A percentile compares a stretch with the other conserved stretches of the same genome.
These are phyloP conservation scores for Aphelenchoides avenae DNA, from an alignment of 1,140 invertebrate species.

Conservation along the genomic window DNA sequence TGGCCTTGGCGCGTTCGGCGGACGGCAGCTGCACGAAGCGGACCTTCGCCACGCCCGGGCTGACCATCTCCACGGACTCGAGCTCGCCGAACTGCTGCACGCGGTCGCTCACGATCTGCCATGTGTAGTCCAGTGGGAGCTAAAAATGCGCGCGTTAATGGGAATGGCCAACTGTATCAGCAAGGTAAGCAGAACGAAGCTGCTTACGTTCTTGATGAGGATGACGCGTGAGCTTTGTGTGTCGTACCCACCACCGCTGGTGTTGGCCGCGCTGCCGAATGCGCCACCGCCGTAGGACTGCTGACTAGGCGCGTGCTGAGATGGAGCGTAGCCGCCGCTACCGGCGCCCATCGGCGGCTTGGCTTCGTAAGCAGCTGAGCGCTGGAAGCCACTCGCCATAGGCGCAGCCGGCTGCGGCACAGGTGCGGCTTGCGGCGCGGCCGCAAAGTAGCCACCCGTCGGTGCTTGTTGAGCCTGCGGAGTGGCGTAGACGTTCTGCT, in stretches of 20 bases:
- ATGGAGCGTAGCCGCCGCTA: neutral
- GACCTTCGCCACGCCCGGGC: constrained; percentile 51
- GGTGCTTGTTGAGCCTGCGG: too few relatives aligned
- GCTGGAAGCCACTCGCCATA: too few relatives aligned
- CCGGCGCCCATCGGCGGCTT: neutral
- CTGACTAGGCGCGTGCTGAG: neutral
- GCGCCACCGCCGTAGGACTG: neutral
- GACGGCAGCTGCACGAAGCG: constrained; percentile 47
- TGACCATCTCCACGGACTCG: constrained; percentile 52
- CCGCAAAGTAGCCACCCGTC: too few relatives aligned
- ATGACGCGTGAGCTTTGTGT: constrained; percentile 29
- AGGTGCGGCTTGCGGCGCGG: too few relatives aligned
- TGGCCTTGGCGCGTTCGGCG: constrained; percentile 44
- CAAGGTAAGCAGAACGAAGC: constrained; percentile 10
- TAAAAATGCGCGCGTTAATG: constrained; percentile 28
- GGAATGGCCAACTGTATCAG: constrained; percentile 1
- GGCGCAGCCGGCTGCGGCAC: too few relatives aligned
- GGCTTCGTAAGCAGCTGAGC: too few relatives aligned
- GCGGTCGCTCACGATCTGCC: constrained; percentile 57
- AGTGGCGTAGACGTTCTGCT: neutral
- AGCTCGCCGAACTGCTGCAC: constrained; percentile 50
- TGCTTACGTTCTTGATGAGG: constrained; percentile 44
- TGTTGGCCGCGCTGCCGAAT: neutral
- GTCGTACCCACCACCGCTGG: neutral
- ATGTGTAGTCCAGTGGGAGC: constrained; percentile 58